These are phyloP conservation scores for Xyrichtys novacula DNA, from an alignment of 2,797 vertebrate species.

Conservation along the genomic window DNA sequence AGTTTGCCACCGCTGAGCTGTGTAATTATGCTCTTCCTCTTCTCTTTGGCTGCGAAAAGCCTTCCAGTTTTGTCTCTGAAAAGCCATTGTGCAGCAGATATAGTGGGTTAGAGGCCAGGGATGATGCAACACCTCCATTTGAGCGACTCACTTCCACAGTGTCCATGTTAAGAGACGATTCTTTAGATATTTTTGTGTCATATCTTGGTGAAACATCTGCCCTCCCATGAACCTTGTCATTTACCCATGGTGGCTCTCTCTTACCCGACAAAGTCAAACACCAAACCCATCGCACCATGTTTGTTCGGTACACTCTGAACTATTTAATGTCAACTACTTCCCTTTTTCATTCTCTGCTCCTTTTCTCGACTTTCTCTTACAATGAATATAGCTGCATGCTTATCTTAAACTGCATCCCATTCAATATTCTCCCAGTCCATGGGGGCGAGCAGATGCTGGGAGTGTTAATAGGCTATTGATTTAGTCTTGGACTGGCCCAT, in stretches of 20 bases:
- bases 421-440: conserved; percentile 54
- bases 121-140: conserved; percentile 67
- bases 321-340: conserved; percentile 1
- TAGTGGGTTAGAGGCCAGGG: conserved; percentile 67
- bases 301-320: conserved; percentile 4
- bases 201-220: conserved; percentile 4
- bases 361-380: conserved; percentile 2
- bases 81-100: conserved; percentile 63
- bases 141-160: conserved; percentile 28
- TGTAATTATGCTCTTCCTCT: conserved; percentile 42
- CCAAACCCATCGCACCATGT: background rate
- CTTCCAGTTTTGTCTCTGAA: conserved; percentile 59
- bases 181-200: background rate
- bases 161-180: conserved; percentile 17
- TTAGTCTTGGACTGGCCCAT: conserved; percentile 53
- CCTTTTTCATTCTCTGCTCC: background rate
- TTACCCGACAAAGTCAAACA: background rate
- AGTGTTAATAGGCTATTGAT: conserved; percentile 81
- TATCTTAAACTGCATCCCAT: conserved; percentile 70
- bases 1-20: conserved; percentile 27
- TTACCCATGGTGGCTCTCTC: background rate
- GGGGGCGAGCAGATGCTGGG: conserved; percentile 35
- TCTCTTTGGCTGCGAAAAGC: conserved; percentile 41
- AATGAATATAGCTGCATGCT: conserved; percentile 58
- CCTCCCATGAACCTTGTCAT: conserved; percentile 3